Percentiles rank a stretch among this genome's conserved stretches.
phyloP scores from a whole-genome alignment of 1,140 invertebrate species.

The Thalassaphorura encarpata region DNA sequence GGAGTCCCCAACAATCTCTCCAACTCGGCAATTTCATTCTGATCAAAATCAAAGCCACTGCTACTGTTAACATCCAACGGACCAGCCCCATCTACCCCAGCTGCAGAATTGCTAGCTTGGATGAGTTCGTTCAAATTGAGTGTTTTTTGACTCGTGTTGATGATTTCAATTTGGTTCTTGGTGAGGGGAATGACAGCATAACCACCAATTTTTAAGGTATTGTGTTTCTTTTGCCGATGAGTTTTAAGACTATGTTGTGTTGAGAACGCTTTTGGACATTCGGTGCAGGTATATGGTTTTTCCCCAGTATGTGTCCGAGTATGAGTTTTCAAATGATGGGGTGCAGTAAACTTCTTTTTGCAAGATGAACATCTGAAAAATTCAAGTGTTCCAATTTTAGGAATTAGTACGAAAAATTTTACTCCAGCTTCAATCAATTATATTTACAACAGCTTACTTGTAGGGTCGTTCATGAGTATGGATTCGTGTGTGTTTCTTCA shows the following conservation, averaged over 20 bases:
- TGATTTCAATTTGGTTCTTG: constrained; percentile 14
- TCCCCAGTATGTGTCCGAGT: constrained; percentile 61
- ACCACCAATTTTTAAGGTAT: constrained; percentile 6
- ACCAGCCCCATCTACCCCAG: not conserved
- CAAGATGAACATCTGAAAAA: not conserved
- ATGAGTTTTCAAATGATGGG: constrained; percentile 86
- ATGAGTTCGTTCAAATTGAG: not conserved
- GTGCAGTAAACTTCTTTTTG: constrained; percentile 76
- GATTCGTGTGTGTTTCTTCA: constrained; percentile 84
- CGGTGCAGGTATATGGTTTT: constrained; percentile 63
- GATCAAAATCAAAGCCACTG: constrained; percentile 9
- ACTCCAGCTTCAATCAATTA: not conserved
- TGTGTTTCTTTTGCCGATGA: constrained; percentile 41
- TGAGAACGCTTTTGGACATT: constrained; percentile 66
- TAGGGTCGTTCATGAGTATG: constrained; percentile 88
- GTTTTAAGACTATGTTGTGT: constrained; percentile 70
- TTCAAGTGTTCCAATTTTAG: not conserved
- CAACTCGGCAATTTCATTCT: constrained; percentile 22
- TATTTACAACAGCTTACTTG: constrained; percentile 55
- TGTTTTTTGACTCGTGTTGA: constrained; percentile 7
- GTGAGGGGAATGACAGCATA: constrained; percentile 21
- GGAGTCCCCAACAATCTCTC: constrained; percentile 23
- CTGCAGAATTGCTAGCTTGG: too few relatives aligned
- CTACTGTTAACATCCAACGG: not conserved
- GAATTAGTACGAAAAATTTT: not conserved